Base-by-base conservation (phyloP, 1,140 invertebrate species). In the Dendroctonus valens region DNA sequence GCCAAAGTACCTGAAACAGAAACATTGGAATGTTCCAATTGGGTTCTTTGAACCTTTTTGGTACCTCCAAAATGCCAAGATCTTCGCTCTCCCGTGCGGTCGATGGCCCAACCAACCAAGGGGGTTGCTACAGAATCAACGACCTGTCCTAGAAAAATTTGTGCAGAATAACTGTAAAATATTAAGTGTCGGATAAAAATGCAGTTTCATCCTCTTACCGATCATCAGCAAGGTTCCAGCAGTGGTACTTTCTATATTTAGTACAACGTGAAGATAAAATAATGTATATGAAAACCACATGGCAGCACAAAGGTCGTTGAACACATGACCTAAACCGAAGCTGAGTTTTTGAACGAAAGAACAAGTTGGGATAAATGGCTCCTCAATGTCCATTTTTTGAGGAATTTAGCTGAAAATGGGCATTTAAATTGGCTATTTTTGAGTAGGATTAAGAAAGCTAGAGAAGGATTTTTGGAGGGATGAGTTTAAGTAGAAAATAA, bases 221-320 rank as follows among this genome's bases (percentile, higher is more conserved):
- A 92, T 80, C 44, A 94, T 82, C 55, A 95, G 75, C 66, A 94
- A 79, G 39, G 84, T 80, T 37, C 93, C 94, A n/a, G 94, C 89
- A 5, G 87, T 82, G 5, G 84, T 81, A 53, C 90, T 88, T 66
- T 85, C 80, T 75, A 96, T 86, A 50, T 85, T 76, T 15, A 87
- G 79, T 6, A 95, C 90, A 67, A 91, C 85, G 80, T 95, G 91
- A 12, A 94, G 84, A 79, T 91, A 96, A 65, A 96, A 86, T 69
- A 97, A 83, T 50, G 93, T 87, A 77, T 96, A 97, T 0, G 91
- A 93, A 79, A 97, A 97, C 94, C 94, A 96, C 88, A 96, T 92
- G 0, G 91, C 89, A 0, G 93, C 92, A 73, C 91, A 91, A 1
- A 97, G 81, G 79, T 97, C 94, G 81, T 97, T 97, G 73, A 93